These are phyloP conservation scores for Styela clava DNA, from an alignment of 23 tunicate species.

Conservation along the genomic window DNA sequence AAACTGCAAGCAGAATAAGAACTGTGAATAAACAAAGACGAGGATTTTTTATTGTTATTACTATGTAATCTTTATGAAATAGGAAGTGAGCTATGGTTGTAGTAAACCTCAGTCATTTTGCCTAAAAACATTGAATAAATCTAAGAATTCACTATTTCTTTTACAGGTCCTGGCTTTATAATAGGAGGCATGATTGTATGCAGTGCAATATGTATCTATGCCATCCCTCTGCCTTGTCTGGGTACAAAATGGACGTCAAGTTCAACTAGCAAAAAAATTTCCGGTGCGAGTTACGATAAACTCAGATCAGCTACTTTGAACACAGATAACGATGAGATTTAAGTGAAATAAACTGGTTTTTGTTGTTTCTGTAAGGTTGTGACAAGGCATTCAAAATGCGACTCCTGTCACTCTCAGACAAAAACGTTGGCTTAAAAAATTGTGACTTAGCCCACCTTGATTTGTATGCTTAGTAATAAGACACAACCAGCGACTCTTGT, in stretches of 20 bases:
- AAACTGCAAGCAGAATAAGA: too few relatives aligned
- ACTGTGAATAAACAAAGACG: background rate
- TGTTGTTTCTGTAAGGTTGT: too few relatives aligned
- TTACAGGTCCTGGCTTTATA: slow-evolving; percentile 13
- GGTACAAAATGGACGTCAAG: background rate
- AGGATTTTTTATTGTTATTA: background rate
- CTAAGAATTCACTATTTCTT: background rate
- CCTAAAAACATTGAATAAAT: background rate
- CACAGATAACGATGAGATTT: slow-evolving; percentile 5
- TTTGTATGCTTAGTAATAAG: too few relatives aligned
- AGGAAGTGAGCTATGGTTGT: background rate
- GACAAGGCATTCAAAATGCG: too few relatives aligned
- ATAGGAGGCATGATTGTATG: slow-evolving; percentile 12
- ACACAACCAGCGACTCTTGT: too few relatives aligned
- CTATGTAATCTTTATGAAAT: background rate
- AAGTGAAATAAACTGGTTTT: too few relatives aligned
- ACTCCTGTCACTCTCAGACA: too few relatives aligned
- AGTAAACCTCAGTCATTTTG: too few relatives aligned
- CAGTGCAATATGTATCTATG: slow-evolving; percentile 15
- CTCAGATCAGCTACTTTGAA: background rate
- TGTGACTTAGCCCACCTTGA: too few relatives aligned
- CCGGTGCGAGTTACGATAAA: background rate
- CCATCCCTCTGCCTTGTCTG: slow-evolving; percentile 19
- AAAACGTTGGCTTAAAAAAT: too few relatives aligned
- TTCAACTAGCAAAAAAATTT: background rate